Conservation (phyloP, 2,113 vertebrate genomes). For the Eonycteris spelaea region DNA sequence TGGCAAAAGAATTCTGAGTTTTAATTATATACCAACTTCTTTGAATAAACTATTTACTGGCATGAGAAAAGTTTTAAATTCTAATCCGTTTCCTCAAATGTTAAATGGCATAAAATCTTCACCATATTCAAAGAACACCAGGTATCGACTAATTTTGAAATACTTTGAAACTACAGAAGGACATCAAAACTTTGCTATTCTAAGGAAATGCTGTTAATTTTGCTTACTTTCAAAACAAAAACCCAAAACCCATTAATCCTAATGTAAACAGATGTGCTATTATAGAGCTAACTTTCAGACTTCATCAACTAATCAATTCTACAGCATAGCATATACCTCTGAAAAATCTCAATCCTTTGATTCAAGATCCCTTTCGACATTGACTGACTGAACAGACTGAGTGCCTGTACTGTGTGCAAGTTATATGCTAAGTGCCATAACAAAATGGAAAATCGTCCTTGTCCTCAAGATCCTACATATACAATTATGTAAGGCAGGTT, state of each 20-base stretch:
- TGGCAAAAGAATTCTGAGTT: not conserved
- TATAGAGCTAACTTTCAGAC: not conserved
- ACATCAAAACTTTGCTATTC: not conserved
- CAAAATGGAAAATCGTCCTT: not conserved
- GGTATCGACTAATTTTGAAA: not conserved
- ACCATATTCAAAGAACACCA: not conserved
- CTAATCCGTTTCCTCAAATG: not conserved
- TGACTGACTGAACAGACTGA: not conserved
- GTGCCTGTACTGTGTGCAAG: not conserved
- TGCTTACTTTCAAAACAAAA: conserved; percentile 13
- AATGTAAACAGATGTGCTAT: not conserved
- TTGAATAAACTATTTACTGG: conserved; percentile 1
- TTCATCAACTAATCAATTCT: not conserved
- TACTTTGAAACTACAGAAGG: not conserved
- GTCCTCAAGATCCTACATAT: not conserved
- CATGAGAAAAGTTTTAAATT: conserved; percentile 21
- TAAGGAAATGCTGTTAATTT: not conserved
- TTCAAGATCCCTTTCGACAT: not conserved
- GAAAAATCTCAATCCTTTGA: conserved; percentile 20
- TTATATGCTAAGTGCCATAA: not conserved
- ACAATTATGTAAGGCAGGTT: not conserved
- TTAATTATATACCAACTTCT: not conserved
- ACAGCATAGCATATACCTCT: not conserved
- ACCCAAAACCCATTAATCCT: not conserved
- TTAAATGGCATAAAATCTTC: conserved; percentile 21